Evolutionary conservation across 2,888 invertebrate species (phyloP), one percentile per base, ranked within the genome.

Genomic region (Emesis russula): DNA sequence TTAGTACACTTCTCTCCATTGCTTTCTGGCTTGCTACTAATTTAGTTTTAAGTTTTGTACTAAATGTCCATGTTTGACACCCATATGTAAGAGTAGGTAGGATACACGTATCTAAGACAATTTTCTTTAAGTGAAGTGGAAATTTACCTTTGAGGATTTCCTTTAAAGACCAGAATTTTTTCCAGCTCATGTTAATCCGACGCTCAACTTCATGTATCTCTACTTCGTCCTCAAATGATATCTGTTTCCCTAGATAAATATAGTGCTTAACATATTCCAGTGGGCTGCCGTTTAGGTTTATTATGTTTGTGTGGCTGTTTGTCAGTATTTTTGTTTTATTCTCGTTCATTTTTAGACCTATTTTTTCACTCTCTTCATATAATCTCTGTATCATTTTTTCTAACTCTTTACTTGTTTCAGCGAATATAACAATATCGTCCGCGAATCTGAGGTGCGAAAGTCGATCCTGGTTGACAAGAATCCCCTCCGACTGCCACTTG

Each of bases 41-140:
- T 80, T 88, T 83, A 13, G 38, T 68, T 84, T 87, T 87, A 44
- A 83, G 58, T 88, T 81, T 88, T 31, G 75, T 80, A 4, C 36
- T 83, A 25, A 80, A 88, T 6, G 81, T 25, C 86, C 90, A 89
- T n/a, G 87, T 92, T 85, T 92, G 90, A 66, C 90, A 85, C 1
- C 89, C 91, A 71, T 92, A 91, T 25, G 91, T 90, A 2, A 92
- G 74, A 53, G 85, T 86, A 4, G 89, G 92, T 31, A 93, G 75
- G 25, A 89, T 68, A 48, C 88, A 88, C 11, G 86, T 89, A 38
- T 92, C 82, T 38, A 91, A 83, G 3, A 87, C 75, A n/a, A 44
- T 92, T 44, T 88, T 81, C 68, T 92, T 93, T 2, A 82, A 74
- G 44, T 82, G 36, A 1, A 71, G 71, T 41, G 63, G 63, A 38